These are phyloP conservation scores for Hydrocynus forskahlii DNA, from an alignment of 2,797 vertebrate genomes.

Conservation along the genomic window DNA sequence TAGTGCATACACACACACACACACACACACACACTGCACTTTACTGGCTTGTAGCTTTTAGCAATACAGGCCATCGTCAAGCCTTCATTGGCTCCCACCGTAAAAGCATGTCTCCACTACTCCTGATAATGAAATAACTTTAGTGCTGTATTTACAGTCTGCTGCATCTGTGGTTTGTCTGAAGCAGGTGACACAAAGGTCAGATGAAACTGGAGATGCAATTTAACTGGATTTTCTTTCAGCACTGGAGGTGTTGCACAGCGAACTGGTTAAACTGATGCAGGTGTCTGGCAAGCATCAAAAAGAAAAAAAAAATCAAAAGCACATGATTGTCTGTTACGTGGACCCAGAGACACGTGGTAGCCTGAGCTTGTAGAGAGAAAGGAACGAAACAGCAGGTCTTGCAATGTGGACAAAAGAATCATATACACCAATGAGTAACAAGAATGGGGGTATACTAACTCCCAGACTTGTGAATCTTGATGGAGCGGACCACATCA, in stretches of 20 bases:
- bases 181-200: constrained; percentile 34
- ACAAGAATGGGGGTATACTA: background rate
- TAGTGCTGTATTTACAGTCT: constrained; percentile 46
- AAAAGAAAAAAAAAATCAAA: background rate
- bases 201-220: constrained; percentile 35
- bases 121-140: constrained; percentile 37
- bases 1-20: constrained; percentile 2
- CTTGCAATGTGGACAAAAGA: background rate
- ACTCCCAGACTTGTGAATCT: background rate
- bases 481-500: no score
- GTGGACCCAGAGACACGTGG: background rate
- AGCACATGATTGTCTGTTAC: background rate
- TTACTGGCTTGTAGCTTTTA: constrained; percentile 14
- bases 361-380: background rate
- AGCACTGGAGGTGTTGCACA: background rate
- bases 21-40: background rate
- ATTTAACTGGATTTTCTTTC: constrained; percentile 11
- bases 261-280: constrained; percentile 22
- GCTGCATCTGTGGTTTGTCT: constrained; percentile 5
- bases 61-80: constrained; percentile 2
- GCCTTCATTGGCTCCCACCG: constrained; percentile 21
- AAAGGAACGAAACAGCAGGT: background rate
- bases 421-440: no score
- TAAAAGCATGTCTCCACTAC: constrained; percentile 20
- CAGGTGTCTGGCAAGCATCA: constrained; percentile 29